phyloP scores from a whole-genome alignment of 30 jellyfish, hydroid and myxozoan species.

The Aurelia sp. region DNA sequence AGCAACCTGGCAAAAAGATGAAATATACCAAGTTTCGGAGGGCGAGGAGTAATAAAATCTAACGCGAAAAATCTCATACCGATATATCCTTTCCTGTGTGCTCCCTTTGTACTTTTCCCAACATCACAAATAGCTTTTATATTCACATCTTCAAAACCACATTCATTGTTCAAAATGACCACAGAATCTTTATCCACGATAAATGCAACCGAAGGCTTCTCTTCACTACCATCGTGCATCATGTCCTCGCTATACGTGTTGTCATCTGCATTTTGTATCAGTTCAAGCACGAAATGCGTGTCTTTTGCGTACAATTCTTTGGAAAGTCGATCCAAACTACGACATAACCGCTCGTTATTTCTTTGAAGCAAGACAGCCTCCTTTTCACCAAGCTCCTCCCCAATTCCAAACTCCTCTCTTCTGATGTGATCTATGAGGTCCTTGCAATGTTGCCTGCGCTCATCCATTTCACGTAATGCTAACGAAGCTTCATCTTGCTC shows the following conservation, averaged over 20 bases:
- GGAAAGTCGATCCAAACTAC: constrained; percentile 84
- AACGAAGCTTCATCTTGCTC: not conserved
- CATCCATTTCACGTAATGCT: not conserved
- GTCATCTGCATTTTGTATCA: constrained; percentile 95
- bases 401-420: constrained; percentile 80
- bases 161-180: constrained; percentile 77
- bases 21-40: not conserved
- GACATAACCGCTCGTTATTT: constrained; percentile 79
- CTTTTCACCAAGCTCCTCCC: constrained; percentile 66
- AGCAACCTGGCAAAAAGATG: not conserved
- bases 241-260: constrained; percentile 63
- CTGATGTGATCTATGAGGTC: constrained; percentile 73
- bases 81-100: constrained; percentile 89
- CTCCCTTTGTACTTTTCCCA: constrained; percentile 95
- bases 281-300: constrained; percentile 91
- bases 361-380: constrained; percentile 43
- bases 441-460: constrained; percentile 55
- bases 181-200: constrained; percentile 65
- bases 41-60: not conserved
- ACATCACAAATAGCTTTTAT: constrained; percentile 91
- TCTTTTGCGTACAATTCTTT: constrained; percentile 89
- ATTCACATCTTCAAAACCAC: constrained; percentile 75
- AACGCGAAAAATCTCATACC: constrained; percentile 31
- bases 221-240: constrained; percentile 50
- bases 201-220: constrained; percentile 87